phyloP scores from a whole-genome alignment of 2,113 vertebrate species.

The Dasyprocta punctata region DNA sequence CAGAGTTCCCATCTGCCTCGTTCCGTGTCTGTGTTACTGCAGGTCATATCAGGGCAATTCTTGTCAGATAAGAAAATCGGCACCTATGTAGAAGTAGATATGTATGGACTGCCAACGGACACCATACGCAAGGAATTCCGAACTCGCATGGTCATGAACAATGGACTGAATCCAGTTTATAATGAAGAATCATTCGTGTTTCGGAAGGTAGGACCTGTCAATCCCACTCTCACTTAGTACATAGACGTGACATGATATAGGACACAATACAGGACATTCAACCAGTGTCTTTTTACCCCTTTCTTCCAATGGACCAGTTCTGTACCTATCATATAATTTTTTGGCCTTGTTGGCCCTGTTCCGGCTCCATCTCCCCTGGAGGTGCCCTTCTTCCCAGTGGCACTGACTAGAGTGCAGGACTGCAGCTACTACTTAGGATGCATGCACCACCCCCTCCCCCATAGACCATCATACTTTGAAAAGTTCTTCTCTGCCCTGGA shows the following conservation, averaged over 20 bases:
- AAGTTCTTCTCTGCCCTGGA: slow-evolving; percentile 82
- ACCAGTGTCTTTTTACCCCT: slow-evolving; percentile 56
- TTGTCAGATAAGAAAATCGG: slow-evolving; percentile 99
- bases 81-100: slow-evolving; percentile 98
- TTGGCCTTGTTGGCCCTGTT: slow-evolving; percentile 73
- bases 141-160: slow-evolving; percentile 99
- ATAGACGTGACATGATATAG: neutral
- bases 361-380: slow-evolving; percentile 70
- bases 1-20: neutral
- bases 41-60: slow-evolving; percentile 99
- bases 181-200: slow-evolving; percentile 99
- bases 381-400: slow-evolving; percentile 65
- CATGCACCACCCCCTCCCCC: slow-evolving; percentile 28
- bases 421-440: slow-evolving; percentile 76
- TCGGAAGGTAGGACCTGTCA: slow-evolving; percentile 91
- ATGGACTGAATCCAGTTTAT: slow-evolving; percentile 98
- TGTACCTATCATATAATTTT: slow-evolving; percentile 67
- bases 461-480: slow-evolving; percentile 63
- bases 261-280: neutral
- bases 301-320: slow-evolving; percentile 53
- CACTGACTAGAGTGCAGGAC: slow-evolving; percentile 78
- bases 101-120: slow-evolving; percentile 98
- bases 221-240: neutral
- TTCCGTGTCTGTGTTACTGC: slow-evolving; percentile 8
- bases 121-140: slow-evolving; percentile 98